A percentile compares a stretch with the other conserved stretches of the same genome.
These are phyloP conservation scores for Empidonax traillii DNA, from an alignment of 2,113 vertebrate species.

Conservation along the genomic window DNA sequence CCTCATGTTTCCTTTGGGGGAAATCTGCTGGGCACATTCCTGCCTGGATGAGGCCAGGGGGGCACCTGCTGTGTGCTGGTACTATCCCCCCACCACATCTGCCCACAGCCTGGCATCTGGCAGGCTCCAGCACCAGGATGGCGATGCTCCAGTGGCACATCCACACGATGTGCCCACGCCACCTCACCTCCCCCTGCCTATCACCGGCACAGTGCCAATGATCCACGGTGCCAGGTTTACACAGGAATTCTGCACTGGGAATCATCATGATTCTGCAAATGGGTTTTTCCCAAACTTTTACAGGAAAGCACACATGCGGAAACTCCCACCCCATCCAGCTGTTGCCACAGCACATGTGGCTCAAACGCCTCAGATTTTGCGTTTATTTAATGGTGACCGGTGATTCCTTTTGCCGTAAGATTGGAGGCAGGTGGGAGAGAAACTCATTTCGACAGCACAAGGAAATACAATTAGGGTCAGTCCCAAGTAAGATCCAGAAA, in stretches of 20 bases:
- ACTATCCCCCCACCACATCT: background rate
- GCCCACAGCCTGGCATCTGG: background rate
- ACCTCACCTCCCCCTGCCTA: fast-evolving
- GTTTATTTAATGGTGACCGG: background rate
- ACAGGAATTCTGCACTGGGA: fast-evolving
- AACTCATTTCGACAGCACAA: background rate
- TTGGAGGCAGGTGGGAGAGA: background rate
- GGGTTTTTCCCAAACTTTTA: background rate
- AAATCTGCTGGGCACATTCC: slow-evolving; percentile 44
- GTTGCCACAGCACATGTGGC: background rate
- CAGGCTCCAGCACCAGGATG: background rate
- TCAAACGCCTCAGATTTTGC: background rate
- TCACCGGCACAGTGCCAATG: fast-evolving
- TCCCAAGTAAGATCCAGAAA: background rate
- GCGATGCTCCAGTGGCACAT: background rate
- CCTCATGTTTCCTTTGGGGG: slow-evolving; percentile 67
- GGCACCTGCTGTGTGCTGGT: background rate
- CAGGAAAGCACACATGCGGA: background rate
- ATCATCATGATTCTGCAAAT: fast-evolving
- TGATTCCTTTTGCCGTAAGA: background rate
- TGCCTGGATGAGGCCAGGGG: background rate
- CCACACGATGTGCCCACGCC: fast-evolving
- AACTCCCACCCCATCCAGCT: background rate
- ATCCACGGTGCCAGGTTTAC: fast-evolving
- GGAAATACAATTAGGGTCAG: background rate